Conservation (phyloP, 1,140 invertebrate genomes). For the Anoplolepis gracilipes region DNA sequence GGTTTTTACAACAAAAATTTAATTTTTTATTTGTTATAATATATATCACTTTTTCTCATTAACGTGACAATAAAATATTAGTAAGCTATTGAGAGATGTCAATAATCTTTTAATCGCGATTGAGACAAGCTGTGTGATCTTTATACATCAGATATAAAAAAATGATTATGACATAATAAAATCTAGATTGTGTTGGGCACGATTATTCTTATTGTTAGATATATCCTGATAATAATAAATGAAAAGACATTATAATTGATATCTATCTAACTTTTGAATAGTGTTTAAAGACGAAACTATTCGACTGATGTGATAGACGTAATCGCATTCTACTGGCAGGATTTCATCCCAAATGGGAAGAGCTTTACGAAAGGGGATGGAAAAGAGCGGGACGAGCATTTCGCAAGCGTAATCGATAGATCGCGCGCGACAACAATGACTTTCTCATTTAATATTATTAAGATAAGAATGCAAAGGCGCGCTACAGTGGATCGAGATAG, state of each 20-base stretch:
- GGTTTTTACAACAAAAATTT: background rate
- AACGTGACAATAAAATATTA: background rate
- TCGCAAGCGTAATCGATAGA: background rate
- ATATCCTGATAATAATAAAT: background rate
- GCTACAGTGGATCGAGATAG: background rate
- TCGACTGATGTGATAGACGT: conserved; percentile 16
- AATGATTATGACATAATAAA: conserved; percentile 1
- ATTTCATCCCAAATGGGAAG: background rate
- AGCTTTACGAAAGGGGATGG: background rate
- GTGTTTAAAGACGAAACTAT: background rate
- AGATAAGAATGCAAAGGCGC: conserved; percentile 15
- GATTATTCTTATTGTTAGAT: no score
- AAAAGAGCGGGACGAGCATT: background rate
- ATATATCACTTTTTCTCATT: background rate
- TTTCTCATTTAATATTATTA: conserved; percentile 31
- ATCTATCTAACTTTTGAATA: conserved; percentile 15
- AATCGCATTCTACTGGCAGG: conserved; percentile 12
- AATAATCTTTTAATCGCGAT: background rate
- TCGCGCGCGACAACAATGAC: conserved; percentile 22
- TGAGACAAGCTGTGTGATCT: background rate
- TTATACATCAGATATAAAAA: background rate
- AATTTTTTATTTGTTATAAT: background rate
- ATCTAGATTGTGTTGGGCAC: background rate
- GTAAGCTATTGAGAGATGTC: background rate
- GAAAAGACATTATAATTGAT: conserved; percentile 36